These are phyloP conservation scores for Forbesichthys agassizii DNA, from an alignment of 2,113 vertebrate species.

Conservation along the genomic window DNA sequence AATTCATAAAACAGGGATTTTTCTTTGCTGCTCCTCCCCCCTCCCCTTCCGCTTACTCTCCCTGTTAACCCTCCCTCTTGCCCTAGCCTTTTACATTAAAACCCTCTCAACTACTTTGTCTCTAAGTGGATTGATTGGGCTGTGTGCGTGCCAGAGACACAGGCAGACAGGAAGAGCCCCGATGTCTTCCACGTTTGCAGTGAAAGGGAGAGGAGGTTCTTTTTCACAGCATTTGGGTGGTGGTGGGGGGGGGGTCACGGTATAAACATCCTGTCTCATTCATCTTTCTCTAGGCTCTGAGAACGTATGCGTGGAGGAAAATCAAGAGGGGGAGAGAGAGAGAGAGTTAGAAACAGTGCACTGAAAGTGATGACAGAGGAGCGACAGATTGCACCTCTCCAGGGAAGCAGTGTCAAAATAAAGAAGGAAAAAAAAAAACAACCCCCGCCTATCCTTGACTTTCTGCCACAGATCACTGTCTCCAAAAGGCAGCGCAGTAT, in stretches of 20 bases:
- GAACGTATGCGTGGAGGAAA: constrained; percentile 10
- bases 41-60: constrained; percentile 18
- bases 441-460: too few species aligned
- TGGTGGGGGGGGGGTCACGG: too few species aligned
- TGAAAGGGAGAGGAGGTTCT: constrained; percentile 15
- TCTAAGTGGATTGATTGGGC: constrained; percentile 67
- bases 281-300: constrained; percentile 14
- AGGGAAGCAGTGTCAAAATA: constrained; percentile 9
- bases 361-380: constrained; percentile 18
- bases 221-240: too few species aligned
- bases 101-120: constrained; percentile 52
- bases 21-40: constrained; percentile 11
- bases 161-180: neutral
- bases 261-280: constrained; percentile 4
- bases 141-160: constrained; percentile 25
- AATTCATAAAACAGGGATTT: too few species aligned
- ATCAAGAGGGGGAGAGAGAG: constrained; percentile 16
- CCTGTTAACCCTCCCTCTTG: constrained; percentile 18
- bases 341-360: neutral
- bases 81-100: too few species aligned
- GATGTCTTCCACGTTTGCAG: too few species aligned
- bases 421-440: too few species aligned
- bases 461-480: too few species aligned
- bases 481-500: too few species aligned
- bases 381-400: constrained; percentile 43